A percentile compares a stretch with the other conserved stretches of the same genome.
Conservation (phyloP, 53 echinoderm and acorn worm genomes). For the Echinometra lucunter region DNA sequence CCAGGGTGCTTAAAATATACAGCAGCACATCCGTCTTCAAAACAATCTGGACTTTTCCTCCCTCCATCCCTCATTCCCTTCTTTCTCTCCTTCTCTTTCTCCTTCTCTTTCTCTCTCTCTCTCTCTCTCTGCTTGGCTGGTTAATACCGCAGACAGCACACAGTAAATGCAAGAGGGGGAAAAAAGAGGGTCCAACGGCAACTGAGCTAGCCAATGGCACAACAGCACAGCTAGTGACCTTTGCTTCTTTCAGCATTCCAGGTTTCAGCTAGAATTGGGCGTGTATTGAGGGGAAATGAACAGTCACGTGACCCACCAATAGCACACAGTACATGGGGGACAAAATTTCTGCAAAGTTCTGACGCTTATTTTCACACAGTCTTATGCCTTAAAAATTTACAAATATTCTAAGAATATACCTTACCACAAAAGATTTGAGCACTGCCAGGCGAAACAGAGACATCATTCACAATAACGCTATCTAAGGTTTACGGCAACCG, state of each 20-base stretch:
- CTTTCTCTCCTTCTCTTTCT: neutral
- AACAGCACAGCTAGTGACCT: slow-evolving; percentile 59
- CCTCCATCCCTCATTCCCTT: neutral
- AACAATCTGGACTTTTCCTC: neutral
- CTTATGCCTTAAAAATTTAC: neutral
- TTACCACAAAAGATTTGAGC: neutral
- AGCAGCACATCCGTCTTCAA: neutral
- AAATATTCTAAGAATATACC: neutral
- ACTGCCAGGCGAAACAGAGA: neutral
- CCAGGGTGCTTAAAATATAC: neutral
- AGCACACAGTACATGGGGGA: neutral
- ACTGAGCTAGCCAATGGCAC: slow-evolving; percentile 55
- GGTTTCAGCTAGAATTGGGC: slow-evolving; percentile 43
- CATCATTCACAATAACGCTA: neutral
- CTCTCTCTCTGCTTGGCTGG: neutral
- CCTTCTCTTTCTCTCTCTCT: neutral
- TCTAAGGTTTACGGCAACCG: no score
- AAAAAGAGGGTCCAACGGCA: slow-evolving; percentile 23
- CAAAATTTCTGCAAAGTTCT: slow-evolving; percentile 29
- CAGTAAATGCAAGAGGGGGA: slow-evolving; percentile 13
- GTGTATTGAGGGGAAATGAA: slow-evolving; percentile 46
- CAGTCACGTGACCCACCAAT: slow-evolving; percentile 11
- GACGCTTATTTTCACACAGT: neutral
- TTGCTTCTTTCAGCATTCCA: slow-evolving; percentile 68
- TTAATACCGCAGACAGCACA: neutral